Evolutionary conservation across 2,888 invertebrate species (phyloP).

Genomic region (Netelia virgata): DNA sequence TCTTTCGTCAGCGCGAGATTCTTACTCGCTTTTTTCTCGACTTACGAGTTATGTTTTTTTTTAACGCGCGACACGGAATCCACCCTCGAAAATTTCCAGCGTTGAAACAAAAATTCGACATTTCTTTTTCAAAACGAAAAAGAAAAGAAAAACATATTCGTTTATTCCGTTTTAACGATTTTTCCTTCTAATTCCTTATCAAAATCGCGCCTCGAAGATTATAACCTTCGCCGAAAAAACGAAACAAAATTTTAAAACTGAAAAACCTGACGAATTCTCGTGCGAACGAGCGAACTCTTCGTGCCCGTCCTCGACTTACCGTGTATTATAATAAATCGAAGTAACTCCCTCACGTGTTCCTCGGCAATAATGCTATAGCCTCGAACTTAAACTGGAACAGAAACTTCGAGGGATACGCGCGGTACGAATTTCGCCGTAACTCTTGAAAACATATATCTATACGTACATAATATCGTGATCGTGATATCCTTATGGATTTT

Average conservation of each 20-base stretch:
- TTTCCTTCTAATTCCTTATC: too few relatives aligned
- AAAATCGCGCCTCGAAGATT: too few relatives aligned
- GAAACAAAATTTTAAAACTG: too few relatives aligned
- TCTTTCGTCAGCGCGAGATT: background rate
- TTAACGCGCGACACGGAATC: too few relatives aligned
- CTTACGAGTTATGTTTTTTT: too few relatives aligned
- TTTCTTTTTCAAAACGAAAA: too few relatives aligned
- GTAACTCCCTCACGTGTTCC: background rate
- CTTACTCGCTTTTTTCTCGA: background rate
- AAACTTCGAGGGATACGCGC: conserved; percentile 18
- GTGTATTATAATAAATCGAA: background rate
- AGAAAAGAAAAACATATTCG: too few relatives aligned
- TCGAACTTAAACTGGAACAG: conserved; percentile 34
- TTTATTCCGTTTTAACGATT: too few relatives aligned
- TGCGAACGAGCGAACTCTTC: background rate
- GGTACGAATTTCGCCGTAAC: background rate
- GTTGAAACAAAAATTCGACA: too few relatives aligned
- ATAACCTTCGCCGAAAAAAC: too few relatives aligned
- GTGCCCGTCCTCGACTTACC: background rate
- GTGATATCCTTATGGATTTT: conserved; percentile 12
- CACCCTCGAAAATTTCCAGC: too few relatives aligned
- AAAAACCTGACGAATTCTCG: background rate
- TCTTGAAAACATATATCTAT: background rate
- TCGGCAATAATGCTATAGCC: background rate
- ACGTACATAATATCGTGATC: conserved; percentile 5